Percentiles rank a stretch among this genome's conserved stretches.
phyloP scores from a whole-genome alignment of 2,113 vertebrate species.

The Rhineura floridana region DNA sequence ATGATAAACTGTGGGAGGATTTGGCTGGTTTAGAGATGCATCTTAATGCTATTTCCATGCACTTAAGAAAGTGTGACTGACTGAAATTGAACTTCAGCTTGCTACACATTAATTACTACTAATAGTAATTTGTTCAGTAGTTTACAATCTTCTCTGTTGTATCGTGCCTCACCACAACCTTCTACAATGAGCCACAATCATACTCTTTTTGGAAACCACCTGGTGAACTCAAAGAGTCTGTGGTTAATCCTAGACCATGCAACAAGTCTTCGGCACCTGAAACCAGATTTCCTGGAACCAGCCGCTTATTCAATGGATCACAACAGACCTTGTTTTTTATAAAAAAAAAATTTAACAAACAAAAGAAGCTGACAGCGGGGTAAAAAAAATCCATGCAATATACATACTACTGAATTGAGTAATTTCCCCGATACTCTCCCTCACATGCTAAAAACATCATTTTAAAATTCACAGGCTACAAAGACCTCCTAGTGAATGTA shows the following conservation, averaged over 20 bases:
- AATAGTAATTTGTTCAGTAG: background rate
- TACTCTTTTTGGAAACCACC: background rate
- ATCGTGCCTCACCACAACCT: background rate
- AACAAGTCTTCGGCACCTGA: background rate
- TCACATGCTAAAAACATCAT: background rate
- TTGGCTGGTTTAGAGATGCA: slow-evolving; percentile 1
- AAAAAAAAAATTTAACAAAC: background rate
- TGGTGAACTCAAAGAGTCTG: background rate
- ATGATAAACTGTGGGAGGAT: background rate
- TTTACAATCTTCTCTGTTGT: background rate
- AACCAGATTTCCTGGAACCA: background rate
- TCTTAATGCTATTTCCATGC: background rate
- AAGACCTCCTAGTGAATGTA: slow-evolving; percentile 6
- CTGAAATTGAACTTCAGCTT: slow-evolving; percentile 23
- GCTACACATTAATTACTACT: slow-evolving; percentile 1
- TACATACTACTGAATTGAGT: background rate
- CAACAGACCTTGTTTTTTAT: background rate
- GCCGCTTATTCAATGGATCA: background rate
- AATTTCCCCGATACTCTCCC: background rate
- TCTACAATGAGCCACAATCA: background rate
- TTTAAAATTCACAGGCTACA: background rate
- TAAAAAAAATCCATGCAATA: background rate
- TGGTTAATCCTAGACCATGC: background rate
- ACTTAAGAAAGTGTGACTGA: background rate
- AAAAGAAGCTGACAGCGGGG: background rate